Conservation (phyloP, 1,140 invertebrate species). For the Anastrepha obliqua region DNA sequence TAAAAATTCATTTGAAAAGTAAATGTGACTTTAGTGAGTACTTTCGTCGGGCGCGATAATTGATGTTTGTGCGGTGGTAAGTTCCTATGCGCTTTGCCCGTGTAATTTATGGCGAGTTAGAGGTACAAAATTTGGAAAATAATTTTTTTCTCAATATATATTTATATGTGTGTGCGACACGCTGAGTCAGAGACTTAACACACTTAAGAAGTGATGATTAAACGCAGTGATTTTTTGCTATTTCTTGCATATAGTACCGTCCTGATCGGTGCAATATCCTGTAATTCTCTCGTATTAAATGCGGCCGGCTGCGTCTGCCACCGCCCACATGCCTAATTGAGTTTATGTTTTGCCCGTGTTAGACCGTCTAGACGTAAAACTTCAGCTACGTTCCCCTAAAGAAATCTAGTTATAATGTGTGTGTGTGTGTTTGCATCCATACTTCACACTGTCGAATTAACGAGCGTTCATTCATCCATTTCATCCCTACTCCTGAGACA, state of each 20-base stretch:
- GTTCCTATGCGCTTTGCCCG: neutral
- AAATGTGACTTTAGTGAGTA: no score
- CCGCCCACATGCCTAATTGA: constrained; percentile 46
- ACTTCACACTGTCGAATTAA: constrained; percentile 30
- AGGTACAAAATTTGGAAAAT: neutral
- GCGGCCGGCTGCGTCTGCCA: constrained; percentile 1
- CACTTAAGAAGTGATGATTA: neutral
- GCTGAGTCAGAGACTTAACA: constrained; percentile 37
- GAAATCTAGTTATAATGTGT: neutral
- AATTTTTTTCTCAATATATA: neutral
- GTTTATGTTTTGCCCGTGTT: constrained; percentile 42
- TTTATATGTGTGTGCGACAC: neutral
- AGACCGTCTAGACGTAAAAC: constrained; percentile 41
- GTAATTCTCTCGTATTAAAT: neutral
- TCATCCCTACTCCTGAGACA: constrained; percentile 47
- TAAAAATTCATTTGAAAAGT: no score
- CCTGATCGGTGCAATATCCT: constrained; percentile 30
- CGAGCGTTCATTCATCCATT: constrained; percentile 39
- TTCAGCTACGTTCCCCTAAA: neutral
- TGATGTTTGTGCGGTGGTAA: neutral
- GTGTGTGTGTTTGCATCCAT: constrained; percentile 14
- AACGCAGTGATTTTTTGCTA: neutral
- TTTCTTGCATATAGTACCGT: neutral
- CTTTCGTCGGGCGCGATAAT: neutral
- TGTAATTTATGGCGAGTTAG: neutral